A percentile compares a stretch with the other conserved stretches of the same genome.
These are phyloP conservation scores for Polydrusus pterygomalis DNA, from an alignment of 2,888 invertebrate genomes.

Conservation along the genomic window DNA sequence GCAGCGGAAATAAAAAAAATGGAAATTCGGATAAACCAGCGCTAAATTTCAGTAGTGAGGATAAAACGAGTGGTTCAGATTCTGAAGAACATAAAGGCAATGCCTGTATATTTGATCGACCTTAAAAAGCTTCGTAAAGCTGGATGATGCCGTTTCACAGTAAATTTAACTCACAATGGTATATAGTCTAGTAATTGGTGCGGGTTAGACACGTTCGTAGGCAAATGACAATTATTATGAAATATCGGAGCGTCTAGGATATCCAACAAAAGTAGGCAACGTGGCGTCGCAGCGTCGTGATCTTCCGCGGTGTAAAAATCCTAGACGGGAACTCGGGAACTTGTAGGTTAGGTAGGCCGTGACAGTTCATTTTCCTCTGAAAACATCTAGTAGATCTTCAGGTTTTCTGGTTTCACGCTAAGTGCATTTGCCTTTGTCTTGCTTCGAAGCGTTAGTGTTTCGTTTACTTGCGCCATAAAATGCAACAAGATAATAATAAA, in stretches of 20 bases:
- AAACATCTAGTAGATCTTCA: slow-evolving; percentile 52
- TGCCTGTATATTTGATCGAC: too few relatives aligned
- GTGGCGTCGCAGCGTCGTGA: slow-evolving; percentile 4
- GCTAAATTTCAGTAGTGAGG: too few relatives aligned
- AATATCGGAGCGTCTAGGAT: not conserved
- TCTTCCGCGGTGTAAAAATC: slow-evolving; percentile 40
- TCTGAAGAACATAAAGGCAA: too few relatives aligned
- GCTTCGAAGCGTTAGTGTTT: slow-evolving; percentile 29
- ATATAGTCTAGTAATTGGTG: too few relatives aligned
- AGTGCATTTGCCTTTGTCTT: slow-evolving; percentile 53
- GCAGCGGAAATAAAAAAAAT: too few relatives aligned
- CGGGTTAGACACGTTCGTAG: too few relatives aligned
- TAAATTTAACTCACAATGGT: too few relatives aligned
- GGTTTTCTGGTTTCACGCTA: slow-evolving; percentile 55
- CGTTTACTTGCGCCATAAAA: slow-evolving; percentile 38
- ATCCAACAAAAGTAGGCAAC: not conserved
- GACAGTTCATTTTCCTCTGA: slow-evolving; percentile 51
- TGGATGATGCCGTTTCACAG: too few relatives aligned
- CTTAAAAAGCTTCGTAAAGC: too few relatives aligned
- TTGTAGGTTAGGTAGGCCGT: slow-evolving; percentile 47
- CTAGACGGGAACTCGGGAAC: slow-evolving; percentile 48
- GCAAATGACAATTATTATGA: too few relatives aligned
- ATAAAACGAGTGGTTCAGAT: too few relatives aligned
- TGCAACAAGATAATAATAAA: slow-evolving; percentile 42
- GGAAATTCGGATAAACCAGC: too few relatives aligned